Conservation (phyloP, 1,140 invertebrate species). For the Steinernema khuongi region DNA sequence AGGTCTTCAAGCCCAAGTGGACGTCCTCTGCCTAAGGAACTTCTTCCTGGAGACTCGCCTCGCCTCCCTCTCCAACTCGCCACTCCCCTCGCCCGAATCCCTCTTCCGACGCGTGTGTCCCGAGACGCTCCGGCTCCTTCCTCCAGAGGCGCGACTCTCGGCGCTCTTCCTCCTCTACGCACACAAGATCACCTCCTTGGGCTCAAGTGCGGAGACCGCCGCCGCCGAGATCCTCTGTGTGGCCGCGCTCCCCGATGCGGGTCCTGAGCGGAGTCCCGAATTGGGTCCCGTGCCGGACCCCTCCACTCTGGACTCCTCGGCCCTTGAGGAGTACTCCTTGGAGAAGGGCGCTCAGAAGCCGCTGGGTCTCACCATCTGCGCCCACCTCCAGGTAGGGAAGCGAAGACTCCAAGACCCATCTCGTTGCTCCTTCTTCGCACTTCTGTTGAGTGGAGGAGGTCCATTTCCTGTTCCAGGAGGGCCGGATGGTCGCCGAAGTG, state of each 20-base stretch:
- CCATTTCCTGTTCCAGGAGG: not conserved
- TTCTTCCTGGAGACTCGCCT: not conserved
- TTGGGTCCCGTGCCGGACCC: no score
- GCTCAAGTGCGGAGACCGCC: not conserved
- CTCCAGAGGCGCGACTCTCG: not conserved
- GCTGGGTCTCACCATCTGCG: constrained; percentile 35
- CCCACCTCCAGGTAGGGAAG: not conserved
- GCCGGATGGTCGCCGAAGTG: constrained; percentile 28
- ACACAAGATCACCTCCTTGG: not conserved
- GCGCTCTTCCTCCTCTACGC: constrained; percentile 5
- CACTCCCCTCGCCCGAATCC: not conserved
- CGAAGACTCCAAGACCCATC: not conserved
- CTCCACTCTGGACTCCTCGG: no score
- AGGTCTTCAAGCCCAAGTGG: not conserved
- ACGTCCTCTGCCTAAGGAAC: not conserved
- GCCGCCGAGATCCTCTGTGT: not conserved
- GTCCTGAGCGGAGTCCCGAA: no score
- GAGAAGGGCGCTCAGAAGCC: constrained; percentile 25
- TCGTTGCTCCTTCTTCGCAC: no score
- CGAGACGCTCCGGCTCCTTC: not conserved
- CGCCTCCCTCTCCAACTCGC: not conserved
- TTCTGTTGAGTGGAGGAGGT: not conserved
- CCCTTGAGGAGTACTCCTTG: constrained; percentile 33
- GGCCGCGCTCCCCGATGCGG: not conserved
- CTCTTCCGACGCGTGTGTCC: not conserved